Base-by-base conservation (phyloP, 2,113 vertebrate species). In the Carassius carassius region DNA sequence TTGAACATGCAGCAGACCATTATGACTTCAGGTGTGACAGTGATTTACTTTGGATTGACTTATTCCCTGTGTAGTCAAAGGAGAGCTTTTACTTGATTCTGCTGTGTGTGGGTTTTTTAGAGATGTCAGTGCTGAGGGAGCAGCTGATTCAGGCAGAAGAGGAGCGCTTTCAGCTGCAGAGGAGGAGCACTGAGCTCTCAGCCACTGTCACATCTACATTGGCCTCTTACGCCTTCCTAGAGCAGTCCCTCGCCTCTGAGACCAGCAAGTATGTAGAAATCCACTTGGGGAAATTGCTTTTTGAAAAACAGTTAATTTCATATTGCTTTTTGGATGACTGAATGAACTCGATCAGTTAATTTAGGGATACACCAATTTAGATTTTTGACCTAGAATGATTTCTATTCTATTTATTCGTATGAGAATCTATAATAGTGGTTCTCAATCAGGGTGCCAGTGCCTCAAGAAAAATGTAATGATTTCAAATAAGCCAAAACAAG, bases 191-290 rank as follows among this genome's bases (percentile, higher is more conserved):
- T 0, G 92, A 95, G 84, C 90, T 95, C 75, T 94, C 92, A 1
- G 93, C 94, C 14, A 94, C 92, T 0, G 77, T 94, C 69, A 94
- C 92, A n/a, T 95, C 95, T 80, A 90, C 92, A 0, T 73, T 95
- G 65, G 94, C 94, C 0, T 94, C 95, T n/a, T 93, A 94, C 74
- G 74, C 93, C 72, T 95, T 95, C 81, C 87, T 95, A 81, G 93
- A 95, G 87, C 92, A 95, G 73, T 88, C 94, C 4, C 90, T 95
- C 0, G 86, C 87, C 23, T 89, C 90, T 8, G 92, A 94, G 85
- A 93, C 84, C 3, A 90, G 88, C 58, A 93, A 92, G 95, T 96
- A 91, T 54, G 91, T 12, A 35, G 47, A 67, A 44, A 19, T 13
- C 4, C 5, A 29, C 67, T 3, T 10, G 19, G 1, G 3, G 23